Evolutionary conservation across 1,140 invertebrate species (phyloP), one percentile per base, ranked within the genome.

Genomic region (Rhizoglyphus robini): DNA sequence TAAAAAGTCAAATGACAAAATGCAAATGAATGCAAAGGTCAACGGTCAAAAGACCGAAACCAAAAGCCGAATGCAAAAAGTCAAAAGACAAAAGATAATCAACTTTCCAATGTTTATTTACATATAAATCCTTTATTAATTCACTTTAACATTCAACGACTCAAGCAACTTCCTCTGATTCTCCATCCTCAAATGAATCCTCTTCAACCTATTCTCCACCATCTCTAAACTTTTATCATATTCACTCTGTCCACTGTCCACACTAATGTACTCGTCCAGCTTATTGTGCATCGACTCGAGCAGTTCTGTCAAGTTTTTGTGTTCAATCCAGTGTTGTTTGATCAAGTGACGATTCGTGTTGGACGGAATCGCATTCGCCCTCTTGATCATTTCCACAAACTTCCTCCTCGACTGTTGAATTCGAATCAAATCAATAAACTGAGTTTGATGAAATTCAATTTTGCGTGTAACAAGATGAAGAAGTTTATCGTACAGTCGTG

Each of bases 311-410:
- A 54, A 32, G 8, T 54, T 8, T 25, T 23, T 8, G 20, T 54
- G 51, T 32, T 54, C 51, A 32, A 54, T 5, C 51, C 51, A 54
- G 20, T 54, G 51, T 32, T 54, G 51, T 23, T 54, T 54, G 8
- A 54, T 54, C 51, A 54, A 23, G 20, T 54, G 51, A 32, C 51
- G 51, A 32, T 25, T 27, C 8, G 8, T 54, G 51, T 54, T 54
- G 8, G 51, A 54, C 15, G 8, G 51, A 8, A 41, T 41, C 8
- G 18, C 8, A 32, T 54, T 54, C 8, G 8, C 15, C 8, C 51
- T 8, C 20, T 54, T 54, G 8, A 54, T 8, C 20, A 54, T 5
- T 8, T 54, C 51, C 8, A 32, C 23, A 32, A 54, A 54, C 20
- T 54, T 25, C 51, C 20, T 25, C 20, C 51, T 25, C 20, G 51